Base-by-base conservation (phyloP, 1,140 invertebrate genomes). In the Papilio polytes region DNA sequence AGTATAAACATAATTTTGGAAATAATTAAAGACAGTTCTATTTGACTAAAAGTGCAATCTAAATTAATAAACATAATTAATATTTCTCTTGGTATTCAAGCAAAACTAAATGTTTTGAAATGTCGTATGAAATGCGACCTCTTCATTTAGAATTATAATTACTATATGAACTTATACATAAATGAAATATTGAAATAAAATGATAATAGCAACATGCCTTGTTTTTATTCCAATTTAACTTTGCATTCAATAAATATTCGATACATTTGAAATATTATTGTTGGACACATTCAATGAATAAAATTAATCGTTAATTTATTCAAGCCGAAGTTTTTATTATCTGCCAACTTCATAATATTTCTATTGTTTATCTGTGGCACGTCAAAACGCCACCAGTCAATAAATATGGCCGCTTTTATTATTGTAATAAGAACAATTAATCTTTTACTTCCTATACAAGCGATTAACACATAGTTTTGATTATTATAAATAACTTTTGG, bases 261-360 rank as follows among this genome's bases (percentile, higher is more conserved):
- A 83, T 80, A n/a, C 46, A 76, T 80, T 80, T 83, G 53, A 80
- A 82, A 81, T 66, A 83, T 78, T 77, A 83, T 78, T 77, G 26
- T 53, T 31, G 46, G 74, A 53, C 79, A 80, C 73, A 78, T 36
- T 79, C 81, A 79, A 82, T 82, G 77, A 36, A 82, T 63, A 79
- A 81, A 81, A 76, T 70, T 80, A 78, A 81, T 72, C 80, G 84
- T 89, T 94, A 92, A 94, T 92, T 91, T 92, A 94, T 94, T 92
- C 92, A 91, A 92, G 89, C 90, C 90, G 83, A 88, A 70, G 12
- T 89, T 91, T 92, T 94, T 93, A 94, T 93, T 90, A 92, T 88
- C 90, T 94, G 92, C 80, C 85, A 93, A 93, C 86, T 90, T 80
- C 84, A 87, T 83, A 79, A 84, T 81, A 84, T 78, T 78, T 80